phyloP scores from a whole-genome alignment of 2,797 vertebrate species.

The Mycteria americana region DNA sequence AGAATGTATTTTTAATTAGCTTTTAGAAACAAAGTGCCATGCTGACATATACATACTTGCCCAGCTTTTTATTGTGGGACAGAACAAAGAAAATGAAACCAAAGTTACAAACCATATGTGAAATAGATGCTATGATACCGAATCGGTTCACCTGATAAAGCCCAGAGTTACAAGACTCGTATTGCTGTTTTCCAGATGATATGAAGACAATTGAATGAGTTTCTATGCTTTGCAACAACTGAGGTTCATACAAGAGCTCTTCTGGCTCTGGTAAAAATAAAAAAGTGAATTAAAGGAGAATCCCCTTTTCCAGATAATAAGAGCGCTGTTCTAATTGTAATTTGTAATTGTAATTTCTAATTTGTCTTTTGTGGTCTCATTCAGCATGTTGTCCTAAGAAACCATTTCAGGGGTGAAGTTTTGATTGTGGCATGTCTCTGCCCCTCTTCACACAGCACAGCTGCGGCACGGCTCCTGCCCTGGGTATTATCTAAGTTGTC shows the following conservation, averaged over 20 bases:
- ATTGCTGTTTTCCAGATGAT: background rate
- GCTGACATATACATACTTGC: background rate
- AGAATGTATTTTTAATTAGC: slow-evolving; percentile 58
- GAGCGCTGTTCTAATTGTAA: background rate
- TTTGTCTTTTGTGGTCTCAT: background rate
- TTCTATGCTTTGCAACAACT: background rate
- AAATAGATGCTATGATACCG: background rate
- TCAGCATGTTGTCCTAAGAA: background rate
- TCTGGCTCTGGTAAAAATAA: background rate
- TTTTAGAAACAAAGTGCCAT: slow-evolving; percentile 31
- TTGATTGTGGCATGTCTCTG: background rate
- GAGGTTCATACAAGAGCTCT: background rate
- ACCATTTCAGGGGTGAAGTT: background rate
- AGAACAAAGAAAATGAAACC: slow-evolving; percentile 26
- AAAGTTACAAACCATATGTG: background rate
- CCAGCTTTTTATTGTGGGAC: background rate
- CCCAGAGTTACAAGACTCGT: background rate
- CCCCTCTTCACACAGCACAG: background rate
- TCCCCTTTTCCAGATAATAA: background rate
- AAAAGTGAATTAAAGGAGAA: background rate
- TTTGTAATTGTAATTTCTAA: background rate
- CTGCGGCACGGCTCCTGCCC: background rate
- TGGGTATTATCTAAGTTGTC: background rate
- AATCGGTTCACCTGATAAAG: background rate
- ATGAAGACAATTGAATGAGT: background rate